These are phyloP conservation scores for Danio jaintianensis DNA, from an alignment of 2,797 vertebrate species.

Conservation along the genomic window DNA sequence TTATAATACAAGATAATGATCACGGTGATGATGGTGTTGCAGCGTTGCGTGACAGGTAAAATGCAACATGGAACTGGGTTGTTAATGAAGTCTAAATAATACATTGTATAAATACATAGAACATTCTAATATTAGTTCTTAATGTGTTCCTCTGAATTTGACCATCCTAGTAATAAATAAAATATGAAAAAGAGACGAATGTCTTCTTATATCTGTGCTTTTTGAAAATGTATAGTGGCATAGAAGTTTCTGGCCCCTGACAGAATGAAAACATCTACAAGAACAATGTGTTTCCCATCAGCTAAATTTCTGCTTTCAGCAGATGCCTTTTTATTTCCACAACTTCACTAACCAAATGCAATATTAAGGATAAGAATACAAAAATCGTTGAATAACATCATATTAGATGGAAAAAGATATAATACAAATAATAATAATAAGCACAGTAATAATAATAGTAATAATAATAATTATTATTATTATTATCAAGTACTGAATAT, in stretches of 20 bases:
- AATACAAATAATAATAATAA: too few relatives aligned
- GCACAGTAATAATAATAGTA: background rate
- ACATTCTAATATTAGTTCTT: background rate
- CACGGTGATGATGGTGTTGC: slow-evolving; percentile 43
- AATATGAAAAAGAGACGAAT: background rate
- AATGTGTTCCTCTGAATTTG: background rate
- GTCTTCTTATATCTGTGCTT: too few relatives aligned
- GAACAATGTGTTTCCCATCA: slow-evolving; percentile 14
- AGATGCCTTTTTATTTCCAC: background rate
- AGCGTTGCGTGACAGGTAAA: slow-evolving; percentile 36
- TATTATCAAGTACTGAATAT: background rate
- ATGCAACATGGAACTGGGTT: background rate
- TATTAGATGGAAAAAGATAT: too few relatives aligned
- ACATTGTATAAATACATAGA: background rate
- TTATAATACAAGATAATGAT: slow-evolving; percentile 78
- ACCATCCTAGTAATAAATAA: background rate
- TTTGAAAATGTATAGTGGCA: slow-evolving; percentile 6
- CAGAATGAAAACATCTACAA: slow-evolving; percentile 27
- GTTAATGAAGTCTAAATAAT: slow-evolving; percentile 13
- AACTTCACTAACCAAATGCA: background rate
- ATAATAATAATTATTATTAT: slow-evolving; percentile 14
- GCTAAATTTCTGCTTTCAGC: slow-evolving; percentile 28
- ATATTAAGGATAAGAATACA: background rate
- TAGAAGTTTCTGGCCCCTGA: slow-evolving; percentile 18
- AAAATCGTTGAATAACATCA: too few relatives aligned